A percentile compares a stretch with the other conserved stretches of the same genome.
phyloP scores from a whole-genome alignment of 2,888 invertebrate genomes.

The Aphidoletes aphidimyza region DNA sequence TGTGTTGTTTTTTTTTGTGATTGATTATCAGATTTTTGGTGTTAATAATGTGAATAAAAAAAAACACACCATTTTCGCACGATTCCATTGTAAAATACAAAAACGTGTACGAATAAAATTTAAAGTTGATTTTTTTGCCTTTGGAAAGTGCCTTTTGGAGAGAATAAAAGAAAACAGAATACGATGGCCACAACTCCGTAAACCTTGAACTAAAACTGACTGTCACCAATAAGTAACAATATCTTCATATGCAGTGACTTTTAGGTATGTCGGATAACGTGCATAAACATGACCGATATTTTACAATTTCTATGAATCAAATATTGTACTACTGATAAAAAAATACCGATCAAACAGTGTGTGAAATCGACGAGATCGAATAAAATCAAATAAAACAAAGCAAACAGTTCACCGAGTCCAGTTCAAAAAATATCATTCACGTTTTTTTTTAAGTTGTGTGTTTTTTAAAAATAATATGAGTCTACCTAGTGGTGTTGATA shows the following conservation, averaged over 20 bases:
- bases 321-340: neutral
- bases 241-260: neutral
- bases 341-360: neutral
- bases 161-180: neutral
- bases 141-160: conserved; percentile 35
- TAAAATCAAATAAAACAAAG: too few species aligned
- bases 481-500: conserved; percentile 85
- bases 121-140: neutral
- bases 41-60: too few species aligned
- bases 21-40: too few species aligned
- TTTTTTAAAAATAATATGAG: conserved; percentile 75
- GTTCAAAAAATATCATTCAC: neutral
- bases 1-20: too few species aligned
- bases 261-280: neutral
- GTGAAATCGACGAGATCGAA: neutral
- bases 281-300: conserved; percentile 20
- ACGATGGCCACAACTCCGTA: too few species aligned
- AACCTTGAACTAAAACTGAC: neutral
- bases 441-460: neutral
- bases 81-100: too few species aligned
- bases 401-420: too few species aligned
- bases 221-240: neutral
- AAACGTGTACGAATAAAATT: too few species aligned
- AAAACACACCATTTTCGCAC: too few species aligned
- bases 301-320: neutral